Base-by-base conservation (phyloP, 2,797 vertebrate species). In the Acestrorhynchus altus region DNA sequence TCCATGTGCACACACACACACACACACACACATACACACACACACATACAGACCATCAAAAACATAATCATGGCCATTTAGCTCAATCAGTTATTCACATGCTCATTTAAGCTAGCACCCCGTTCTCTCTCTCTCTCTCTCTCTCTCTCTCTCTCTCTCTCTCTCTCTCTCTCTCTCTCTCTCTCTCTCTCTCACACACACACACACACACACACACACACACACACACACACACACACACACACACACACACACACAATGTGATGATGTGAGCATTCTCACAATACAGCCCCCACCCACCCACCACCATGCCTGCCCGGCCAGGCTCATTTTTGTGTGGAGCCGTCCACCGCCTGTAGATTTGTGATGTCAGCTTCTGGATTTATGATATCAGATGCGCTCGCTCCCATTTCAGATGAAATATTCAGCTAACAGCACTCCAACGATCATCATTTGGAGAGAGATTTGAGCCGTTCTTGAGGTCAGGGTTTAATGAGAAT, bases 191-290 rank as follows among this genome's bases (percentile, higher is more conserved):
- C n/a, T n/a, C n/a, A n/a, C n/a, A n/a, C n/a, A n/a, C n/a, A n/a
- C n/a, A n/a, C n/a, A n/a, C n/a, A n/a, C n/a, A n/a, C n/a, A n/a
- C n/a, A n/a, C n/a, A n/a, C n/a, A n/a, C n/a, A n/a, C n/a, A n/a
- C n/a, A n/a, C n/a, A n/a, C n/a, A n/a, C n/a, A n/a, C n/a, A n/a
- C n/a, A n/a, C n/a, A n/a, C n/a, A n/a, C n/a, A n/a, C n/a, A n/a
- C n/a, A n/a, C n/a, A n/a, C n/a, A n/a, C n/a, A n/a, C n/a, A n/a
- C n/a, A n/a, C n/a, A n/a, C n/a, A n/a, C 54, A 78, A 46, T 91
- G 87, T 93, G 88, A 93, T 93, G 92, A 79, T 92, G 93, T 88
- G 88, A 90, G 94, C 92, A 93, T 93, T 93, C 89, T 92, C 86
- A 83, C 83, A 86, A 35, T 35, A 35, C 6, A 35, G 31, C 31